Conservation (phyloP, 2,888 invertebrate genomes). For the Hypselothyrea guttata region DNA sequence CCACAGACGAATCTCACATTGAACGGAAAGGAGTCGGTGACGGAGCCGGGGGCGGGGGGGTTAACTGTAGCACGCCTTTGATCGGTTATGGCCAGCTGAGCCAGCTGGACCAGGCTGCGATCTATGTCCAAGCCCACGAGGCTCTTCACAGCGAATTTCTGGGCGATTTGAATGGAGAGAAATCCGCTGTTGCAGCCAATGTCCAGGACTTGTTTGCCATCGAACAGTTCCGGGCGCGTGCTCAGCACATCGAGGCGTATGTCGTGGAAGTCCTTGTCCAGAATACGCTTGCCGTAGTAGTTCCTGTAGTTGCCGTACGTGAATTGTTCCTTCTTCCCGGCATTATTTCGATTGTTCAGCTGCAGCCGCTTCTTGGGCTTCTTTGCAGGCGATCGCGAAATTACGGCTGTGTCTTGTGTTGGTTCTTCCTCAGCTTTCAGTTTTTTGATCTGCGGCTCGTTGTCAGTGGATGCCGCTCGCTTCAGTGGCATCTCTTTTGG, state of each 20-base stretch:
- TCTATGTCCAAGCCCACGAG: slow-evolving; percentile 94
- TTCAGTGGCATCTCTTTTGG: slow-evolving; percentile 19
- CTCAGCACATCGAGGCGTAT: slow-evolving; percentile 86
- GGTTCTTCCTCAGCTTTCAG: slow-evolving; percentile 21
- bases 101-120: slow-evolving; percentile 85
- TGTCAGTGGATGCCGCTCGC: slow-evolving; percentile 14
- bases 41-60: slow-evolving; percentile 35
- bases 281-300: slow-evolving; percentile 93
- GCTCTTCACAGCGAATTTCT: slow-evolving; percentile 86
- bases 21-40: slow-evolving; percentile 85
- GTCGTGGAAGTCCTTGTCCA: slow-evolving; percentile 85
- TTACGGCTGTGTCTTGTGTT: not conserved
- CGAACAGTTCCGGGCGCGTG: slow-evolving; percentile 86
- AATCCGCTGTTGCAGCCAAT: slow-evolving; percentile 95
- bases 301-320: slow-evolving; percentile 82
- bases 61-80: slow-evolving; percentile 61
- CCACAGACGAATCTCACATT: slow-evolving; percentile 90
- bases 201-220: slow-evolving; percentile 89
- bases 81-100: slow-evolving; percentile 45
- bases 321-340: slow-evolving; percentile 54
- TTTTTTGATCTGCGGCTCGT: slow-evolving; percentile 35
- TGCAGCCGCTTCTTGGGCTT: slow-evolving; percentile 61
- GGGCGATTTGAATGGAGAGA: slow-evolving; percentile 89
- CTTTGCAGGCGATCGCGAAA: slow-evolving; percentile 12
- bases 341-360: slow-evolving; percentile 2